These are phyloP conservation scores for Cantharis rufa DNA, from an alignment of 2,888 invertebrate species.

Conservation along the genomic window DNA sequence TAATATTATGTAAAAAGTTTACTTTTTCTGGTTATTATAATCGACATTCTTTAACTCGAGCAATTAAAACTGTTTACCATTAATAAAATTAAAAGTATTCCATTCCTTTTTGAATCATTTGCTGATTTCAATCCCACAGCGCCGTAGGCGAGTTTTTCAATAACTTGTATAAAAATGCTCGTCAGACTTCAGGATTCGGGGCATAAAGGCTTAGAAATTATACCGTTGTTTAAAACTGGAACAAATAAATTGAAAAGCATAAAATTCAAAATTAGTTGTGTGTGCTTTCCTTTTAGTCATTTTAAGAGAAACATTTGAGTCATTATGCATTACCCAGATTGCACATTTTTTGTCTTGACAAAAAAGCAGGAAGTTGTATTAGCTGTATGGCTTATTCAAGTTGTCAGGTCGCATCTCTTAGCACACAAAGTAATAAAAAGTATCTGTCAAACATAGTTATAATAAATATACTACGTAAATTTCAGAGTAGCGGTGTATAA, in stretches of 20 bases:
- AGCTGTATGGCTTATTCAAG: not conserved
- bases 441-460: not conserved
- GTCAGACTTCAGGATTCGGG: no score
- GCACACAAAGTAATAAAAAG: not conserved
- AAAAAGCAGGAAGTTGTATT: not conserved
- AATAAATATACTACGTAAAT: no score
- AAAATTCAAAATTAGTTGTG: not conserved
- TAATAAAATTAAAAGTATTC: no score
- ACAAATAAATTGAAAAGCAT: not conserved
- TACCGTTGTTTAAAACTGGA: not conserved
- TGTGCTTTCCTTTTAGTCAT: not conserved
- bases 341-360: not conserved
- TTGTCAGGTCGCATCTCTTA: not conserved
- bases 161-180: no score
- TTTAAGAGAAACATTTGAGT: not conserved
- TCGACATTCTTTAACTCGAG: not conserved
- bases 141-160: not conserved
- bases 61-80: no score
- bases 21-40: not conserved
- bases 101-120: no score
- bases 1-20: not conserved
- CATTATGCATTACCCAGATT: not conserved
- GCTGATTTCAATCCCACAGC: not conserved
- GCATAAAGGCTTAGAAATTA: no score
- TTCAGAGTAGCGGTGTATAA: no score